phyloP scores from a whole-genome alignment of 2,888 invertebrate genomes.

The Heliconius aoede region DNA sequence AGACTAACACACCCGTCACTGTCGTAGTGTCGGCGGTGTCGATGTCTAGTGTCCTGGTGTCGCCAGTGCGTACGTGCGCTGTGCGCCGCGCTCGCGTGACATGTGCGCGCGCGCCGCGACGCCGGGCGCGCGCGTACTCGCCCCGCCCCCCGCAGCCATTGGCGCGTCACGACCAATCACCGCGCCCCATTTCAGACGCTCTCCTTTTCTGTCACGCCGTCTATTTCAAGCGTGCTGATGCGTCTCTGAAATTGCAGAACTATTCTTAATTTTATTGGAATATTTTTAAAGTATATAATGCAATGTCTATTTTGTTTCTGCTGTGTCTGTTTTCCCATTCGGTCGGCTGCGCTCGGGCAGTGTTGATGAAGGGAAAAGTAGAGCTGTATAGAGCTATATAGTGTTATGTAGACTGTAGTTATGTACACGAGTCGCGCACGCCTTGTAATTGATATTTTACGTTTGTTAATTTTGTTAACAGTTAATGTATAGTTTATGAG shows the following conservation, averaged over 20 bases:
- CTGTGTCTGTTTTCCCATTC: conserved; percentile 76
- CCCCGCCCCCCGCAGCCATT: conserved; percentile 74
- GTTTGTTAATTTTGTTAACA: conserved; percentile 62
- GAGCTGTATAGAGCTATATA: conserved; percentile 48
- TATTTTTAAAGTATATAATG: conserved; percentile 44
- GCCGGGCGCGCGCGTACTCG: conserved; percentile 55
- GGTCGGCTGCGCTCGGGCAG: conserved; percentile 79
- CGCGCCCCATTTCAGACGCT: conserved; percentile 79
- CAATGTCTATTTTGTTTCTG: conserved; percentile 34
- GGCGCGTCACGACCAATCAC: conserved; percentile 78
- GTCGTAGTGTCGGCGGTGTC: background rate
- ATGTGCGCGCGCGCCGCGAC: conserved; percentile 60
- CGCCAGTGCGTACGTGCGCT: conserved; percentile 43
- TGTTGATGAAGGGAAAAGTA: conserved; percentile 71
- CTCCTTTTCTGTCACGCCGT: conserved; percentile 80
- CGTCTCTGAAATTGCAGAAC: conserved; percentile 55
- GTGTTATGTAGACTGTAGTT: conserved; percentile 36
- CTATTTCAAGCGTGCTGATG: conserved; percentile 81
- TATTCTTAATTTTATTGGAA: conserved; percentile 51
- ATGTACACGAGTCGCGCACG: conserved; percentile 46
- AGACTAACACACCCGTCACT: conserved; percentile 1
- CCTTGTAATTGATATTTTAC: conserved; percentile 74
- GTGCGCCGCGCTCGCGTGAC: conserved; percentile 44
- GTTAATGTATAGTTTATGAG: conserved; percentile 46
- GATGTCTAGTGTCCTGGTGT: conserved; percentile 1